phyloP scores from a whole-genome alignment of 2,113 vertebrate genomes.

The Bubalus kerabau region DNA sequence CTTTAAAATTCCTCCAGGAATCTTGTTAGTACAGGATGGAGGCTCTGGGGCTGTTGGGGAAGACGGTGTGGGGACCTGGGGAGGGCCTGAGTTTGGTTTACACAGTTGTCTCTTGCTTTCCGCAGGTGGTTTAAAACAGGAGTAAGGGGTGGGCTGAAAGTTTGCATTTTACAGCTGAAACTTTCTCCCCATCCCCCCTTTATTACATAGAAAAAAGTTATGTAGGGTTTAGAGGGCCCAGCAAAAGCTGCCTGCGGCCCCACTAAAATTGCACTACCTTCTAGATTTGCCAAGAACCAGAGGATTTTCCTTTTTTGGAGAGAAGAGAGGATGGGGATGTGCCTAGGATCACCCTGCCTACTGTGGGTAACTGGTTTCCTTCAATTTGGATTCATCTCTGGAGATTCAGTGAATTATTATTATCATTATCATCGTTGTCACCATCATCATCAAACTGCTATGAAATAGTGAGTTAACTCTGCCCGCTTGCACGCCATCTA shows the following conservation, averaged over 20 bases:
- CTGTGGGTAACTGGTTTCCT: background rate
- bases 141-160: background rate
- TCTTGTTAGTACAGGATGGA: background rate
- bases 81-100: background rate
- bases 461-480: conserved; percentile 10
- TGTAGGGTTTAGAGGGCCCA: background rate
- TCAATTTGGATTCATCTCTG: background rate
- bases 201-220: background rate
- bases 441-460: conserved; percentile 21
- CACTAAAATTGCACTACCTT: background rate
- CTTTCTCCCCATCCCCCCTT: background rate
- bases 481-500: background rate
- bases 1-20: background rate
- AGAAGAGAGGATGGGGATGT: background rate
- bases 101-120: background rate
- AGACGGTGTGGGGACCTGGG: background rate
- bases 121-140: conserved; percentile 2
- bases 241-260: background rate
- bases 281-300: background rate
- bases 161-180: conserved; percentile 35
- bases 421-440: background rate
- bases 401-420: conserved; percentile 26
- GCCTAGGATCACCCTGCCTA: background rate
- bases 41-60: background rate
- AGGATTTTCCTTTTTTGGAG: background rate